These are phyloP conservation scores for Montipora capricornis DNA, from an alignment of 64 coral and sea anemone genomes.

Conservation along the genomic window DNA sequence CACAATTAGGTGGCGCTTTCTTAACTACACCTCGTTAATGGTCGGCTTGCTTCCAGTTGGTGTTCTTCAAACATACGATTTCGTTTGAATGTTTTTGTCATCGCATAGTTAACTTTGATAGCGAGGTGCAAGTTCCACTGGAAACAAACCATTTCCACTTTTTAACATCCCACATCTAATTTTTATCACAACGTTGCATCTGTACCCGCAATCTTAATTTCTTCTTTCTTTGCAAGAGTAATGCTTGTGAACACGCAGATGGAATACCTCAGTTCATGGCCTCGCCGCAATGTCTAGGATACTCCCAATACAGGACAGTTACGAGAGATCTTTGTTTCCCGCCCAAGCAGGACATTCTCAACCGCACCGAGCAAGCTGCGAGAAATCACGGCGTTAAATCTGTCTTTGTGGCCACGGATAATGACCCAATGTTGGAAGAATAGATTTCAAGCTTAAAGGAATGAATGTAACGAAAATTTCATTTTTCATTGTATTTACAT, in stretches of 20 bases:
- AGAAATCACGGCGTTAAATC: conserved; percentile 47
- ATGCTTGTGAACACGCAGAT: conserved; percentile 82
- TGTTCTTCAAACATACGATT: too few species aligned
- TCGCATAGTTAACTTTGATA: too few species aligned
- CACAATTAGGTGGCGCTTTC: too few species aligned
- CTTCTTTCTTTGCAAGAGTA: conserved; percentile 39
- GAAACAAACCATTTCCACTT: too few species aligned
- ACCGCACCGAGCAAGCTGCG: conserved; percentile 60
- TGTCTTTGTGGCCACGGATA: conserved; percentile 94
- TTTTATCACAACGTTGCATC: too few species aligned
- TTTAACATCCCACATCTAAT: too few species aligned
- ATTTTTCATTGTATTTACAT: too few species aligned
- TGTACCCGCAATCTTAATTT: neutral
- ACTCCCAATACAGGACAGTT: conserved; percentile 70
- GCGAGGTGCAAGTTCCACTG: too few species aligned
- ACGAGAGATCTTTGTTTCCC: conserved; percentile 91
- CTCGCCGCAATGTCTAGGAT: conserved; percentile 92
- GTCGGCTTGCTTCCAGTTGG: too few species aligned
- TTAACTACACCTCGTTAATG: too few species aligned
- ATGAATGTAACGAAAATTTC: conserved; percentile 55
- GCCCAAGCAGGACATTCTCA: conserved; percentile 66
- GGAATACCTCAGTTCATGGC: conserved; percentile 88
- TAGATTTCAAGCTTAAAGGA: conserved; percentile 55
- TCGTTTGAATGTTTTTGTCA: too few species aligned
- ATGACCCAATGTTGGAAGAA: conserved; percentile 76